These are phyloP conservation scores for Drosophila mayri DNA, from an alignment of 1,140 invertebrate genomes.

Conservation along the genomic window DNA sequence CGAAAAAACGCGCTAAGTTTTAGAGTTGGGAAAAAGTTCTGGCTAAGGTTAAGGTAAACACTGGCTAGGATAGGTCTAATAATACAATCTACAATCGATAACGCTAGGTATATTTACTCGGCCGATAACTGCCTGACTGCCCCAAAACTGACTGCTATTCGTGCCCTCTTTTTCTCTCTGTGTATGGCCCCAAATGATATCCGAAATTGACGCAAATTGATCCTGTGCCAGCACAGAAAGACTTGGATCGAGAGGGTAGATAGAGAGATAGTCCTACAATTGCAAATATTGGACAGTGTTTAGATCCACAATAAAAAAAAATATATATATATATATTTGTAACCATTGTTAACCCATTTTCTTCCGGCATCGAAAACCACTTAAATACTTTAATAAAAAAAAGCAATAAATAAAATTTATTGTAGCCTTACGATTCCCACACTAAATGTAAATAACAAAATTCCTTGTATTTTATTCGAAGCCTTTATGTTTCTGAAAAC, in stretches of 20 bases:
- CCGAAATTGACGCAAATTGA: constrained; percentile 43
- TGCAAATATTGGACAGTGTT: constrained; percentile 57
- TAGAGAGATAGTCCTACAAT: constrained; percentile 7
- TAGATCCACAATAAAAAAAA: constrained; percentile 14
- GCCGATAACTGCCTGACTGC: no score
- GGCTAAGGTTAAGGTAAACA: constrained; percentile 35
- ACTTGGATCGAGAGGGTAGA: not conserved
- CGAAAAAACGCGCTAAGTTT: constrained; percentile 19
- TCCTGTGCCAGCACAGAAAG: constrained; percentile 44
- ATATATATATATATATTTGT: not conserved
- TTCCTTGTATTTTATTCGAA: constrained; percentile 9
- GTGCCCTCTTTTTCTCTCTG: not conserved
- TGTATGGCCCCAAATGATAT: constrained; percentile 13
- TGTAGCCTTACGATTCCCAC: not conserved
- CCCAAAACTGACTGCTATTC: not conserved
- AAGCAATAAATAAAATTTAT: not conserved
- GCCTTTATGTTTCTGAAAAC: not conserved
- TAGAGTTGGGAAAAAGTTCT: constrained; percentile 1
- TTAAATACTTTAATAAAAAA: not conserved
- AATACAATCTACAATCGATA: constrained; percentile 37
- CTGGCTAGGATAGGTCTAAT: constrained; percentile 38
- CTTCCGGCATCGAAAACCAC: not conserved
- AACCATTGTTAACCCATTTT: constrained; percentile 15
- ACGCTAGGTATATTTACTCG: constrained; percentile 11
- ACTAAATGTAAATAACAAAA: constrained; percentile 18